Percentiles rank a stretch among this genome's conserved stretches.
Conservation (phyloP, 23 tunicate species). For the Trididemnum clinides region DNA sequence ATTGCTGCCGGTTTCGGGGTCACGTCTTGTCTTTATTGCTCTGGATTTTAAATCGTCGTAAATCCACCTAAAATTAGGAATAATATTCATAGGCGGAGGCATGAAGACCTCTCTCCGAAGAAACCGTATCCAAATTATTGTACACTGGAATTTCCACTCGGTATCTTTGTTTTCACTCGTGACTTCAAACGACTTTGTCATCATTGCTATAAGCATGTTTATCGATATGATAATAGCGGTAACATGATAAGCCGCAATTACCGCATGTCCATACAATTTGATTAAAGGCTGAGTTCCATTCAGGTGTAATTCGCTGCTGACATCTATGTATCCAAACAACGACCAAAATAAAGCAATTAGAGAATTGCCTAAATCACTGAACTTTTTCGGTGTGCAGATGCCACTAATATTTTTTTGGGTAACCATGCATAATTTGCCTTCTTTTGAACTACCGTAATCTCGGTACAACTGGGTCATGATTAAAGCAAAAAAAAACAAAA, state of each 20-base stretch:
- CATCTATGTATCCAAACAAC: conserved; percentile 64
- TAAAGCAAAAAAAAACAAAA: conserved; percentile 75
- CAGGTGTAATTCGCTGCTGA: not conserved
- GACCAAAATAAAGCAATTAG: conserved; percentile 69
- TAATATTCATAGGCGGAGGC: conserved; percentile 90
- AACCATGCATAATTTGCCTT: not conserved
- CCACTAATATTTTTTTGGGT: not conserved
- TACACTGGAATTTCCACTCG: conserved; percentile 90
- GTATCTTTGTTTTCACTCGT: conserved; percentile 60
- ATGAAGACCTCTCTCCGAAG: conserved; percentile 69
- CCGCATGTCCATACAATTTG: not conserved
- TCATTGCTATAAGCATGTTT: conserved; percentile 95
- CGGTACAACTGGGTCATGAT: conserved; percentile 81
- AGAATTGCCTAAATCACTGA: conserved; percentile 26
- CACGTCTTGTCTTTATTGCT: no score
- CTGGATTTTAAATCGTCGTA: conserved; percentile 8
- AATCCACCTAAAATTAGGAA: conserved; percentile 45
- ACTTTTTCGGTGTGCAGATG: not conserved
- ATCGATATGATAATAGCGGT: conserved; percentile 75
- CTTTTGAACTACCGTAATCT: conserved; percentile 78
- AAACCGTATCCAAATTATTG: conserved; percentile 82
- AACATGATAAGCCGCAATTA: conserved; percentile 59
- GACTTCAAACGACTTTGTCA: conserved; percentile 71
- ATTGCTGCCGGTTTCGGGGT: not conserved
- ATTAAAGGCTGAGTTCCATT: not conserved